Base-by-base conservation (phyloP, 2,113 vertebrate species). In the Rattus rattus region DNA sequence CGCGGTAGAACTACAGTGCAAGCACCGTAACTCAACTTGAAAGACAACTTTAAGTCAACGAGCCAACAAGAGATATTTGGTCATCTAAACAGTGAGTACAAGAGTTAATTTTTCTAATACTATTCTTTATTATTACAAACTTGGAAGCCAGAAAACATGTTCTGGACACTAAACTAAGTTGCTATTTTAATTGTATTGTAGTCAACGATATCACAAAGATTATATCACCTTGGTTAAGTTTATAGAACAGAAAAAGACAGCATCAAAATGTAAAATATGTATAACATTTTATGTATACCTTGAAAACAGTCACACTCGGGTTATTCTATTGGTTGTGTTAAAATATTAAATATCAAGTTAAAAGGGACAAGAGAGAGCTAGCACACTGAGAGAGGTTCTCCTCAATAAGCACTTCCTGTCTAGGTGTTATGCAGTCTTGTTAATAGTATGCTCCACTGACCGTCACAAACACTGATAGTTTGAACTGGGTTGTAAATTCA, bases 11-110 rank as follows among this genome's bases (percentile, higher is more conserved):
- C n/a, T 84, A 20, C 19, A 61, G 36, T 61, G 73, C 22, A 76
- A 47, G 3, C 76, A 33, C 52, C 52, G 52, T 43, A 72, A 70
- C 33, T 88, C 43, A 95, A 13, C 95, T 81, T 70, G 69, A 63
- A 92, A 89, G n/a, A 87, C 83, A 93, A 59, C 86, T 88, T 72
- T 70, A 96, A 81, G 77, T 7, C 73, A 94, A 72, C 83, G 20
- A 87, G n/a, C 30, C 65, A 69, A 69, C 28, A 19, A 84, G 2
- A 84, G 24, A 56, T 94, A 96, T 59, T 92, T 90, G 76, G 43
- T 26, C 89, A 65, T 95, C 77, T 77, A 94, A 94, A 93, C 76
- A 88, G 80, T 56, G 81, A 92, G 6, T 92, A 91, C 47, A 93
- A 52, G 17, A 89, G 59, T 69, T 94, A 80, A 80, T 20, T 54